Evolutionary conservation across 2,113 vertebrate genomes (phyloP).

Genomic region (Carlito syrichta): DNA sequence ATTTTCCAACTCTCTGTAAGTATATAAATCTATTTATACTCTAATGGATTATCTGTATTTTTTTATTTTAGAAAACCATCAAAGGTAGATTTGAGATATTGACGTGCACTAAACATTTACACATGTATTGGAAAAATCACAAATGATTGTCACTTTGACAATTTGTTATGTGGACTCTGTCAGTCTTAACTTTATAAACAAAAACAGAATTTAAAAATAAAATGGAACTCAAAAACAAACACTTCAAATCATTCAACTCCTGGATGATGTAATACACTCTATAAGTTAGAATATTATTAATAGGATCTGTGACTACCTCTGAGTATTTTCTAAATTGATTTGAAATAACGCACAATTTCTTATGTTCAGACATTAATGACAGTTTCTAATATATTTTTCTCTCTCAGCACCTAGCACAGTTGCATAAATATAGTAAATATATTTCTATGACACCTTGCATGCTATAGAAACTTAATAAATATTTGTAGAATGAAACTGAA

Average conservation of each 20-base stretch:
- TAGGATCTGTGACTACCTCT: neutral
- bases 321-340: neutral
- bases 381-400: neutral
- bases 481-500: neutral
- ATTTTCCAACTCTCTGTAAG: neutral
- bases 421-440: neutral
- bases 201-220: constrained; percentile 17
- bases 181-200: neutral
- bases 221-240: neutral
- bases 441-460: neutral
- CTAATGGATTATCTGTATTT: neutral
- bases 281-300: neutral
- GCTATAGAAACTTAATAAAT: neutral
- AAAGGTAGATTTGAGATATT: neutral
- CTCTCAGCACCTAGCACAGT: neutral
- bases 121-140: neutral
- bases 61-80: neutral
- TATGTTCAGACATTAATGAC: neutral
- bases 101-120: neutral
- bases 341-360: neutral
- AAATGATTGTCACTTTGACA: neutral
- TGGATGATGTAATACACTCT: neutral
- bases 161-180: neutral
- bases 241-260: neutral
- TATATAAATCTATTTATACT: neutral